phyloP scores from a whole-genome alignment of 2,113 vertebrate species.

The Sinocyclocheilus maitianheensis region DNA sequence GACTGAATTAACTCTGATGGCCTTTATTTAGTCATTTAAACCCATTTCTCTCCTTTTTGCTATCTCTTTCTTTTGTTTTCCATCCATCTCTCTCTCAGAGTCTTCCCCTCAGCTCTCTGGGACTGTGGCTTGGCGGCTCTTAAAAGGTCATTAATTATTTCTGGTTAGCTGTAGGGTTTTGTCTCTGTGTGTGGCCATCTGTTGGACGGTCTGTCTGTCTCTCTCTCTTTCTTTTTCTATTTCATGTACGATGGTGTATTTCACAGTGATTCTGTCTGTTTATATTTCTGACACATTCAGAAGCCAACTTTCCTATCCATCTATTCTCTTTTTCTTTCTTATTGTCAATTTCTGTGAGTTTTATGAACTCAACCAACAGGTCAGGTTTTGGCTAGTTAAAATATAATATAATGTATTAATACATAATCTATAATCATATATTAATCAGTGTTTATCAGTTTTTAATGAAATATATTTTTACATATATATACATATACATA shows the following conservation, averaged over 20 bases:
- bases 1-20: not conserved
- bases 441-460: too few species aligned
- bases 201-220: not conserved
- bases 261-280: not conserved
- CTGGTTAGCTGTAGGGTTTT: constrained; percentile 35
- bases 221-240: constrained; percentile 8
- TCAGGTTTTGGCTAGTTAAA: too few species aligned
- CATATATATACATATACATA: too few species aligned
- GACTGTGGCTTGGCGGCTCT: constrained; percentile 27
- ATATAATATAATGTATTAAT: too few species aligned
- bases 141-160: constrained; percentile 45
- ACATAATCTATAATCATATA: too few species aligned
- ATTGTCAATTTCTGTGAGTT: not conserved
- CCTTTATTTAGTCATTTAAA: constrained; percentile 19
- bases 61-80: constrained; percentile 1
- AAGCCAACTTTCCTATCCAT: not conserved
- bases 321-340: not conserved
- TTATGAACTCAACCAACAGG: not conserved
- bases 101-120: not conserved
- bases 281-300: not conserved
- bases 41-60: not conserved
- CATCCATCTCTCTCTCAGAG: not conserved
- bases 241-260: not conserved
- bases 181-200: constrained; percentile 17
- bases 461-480: too few species aligned